Conservation (phyloP, 2,113 vertebrate species). For the Progne subis region DNA sequence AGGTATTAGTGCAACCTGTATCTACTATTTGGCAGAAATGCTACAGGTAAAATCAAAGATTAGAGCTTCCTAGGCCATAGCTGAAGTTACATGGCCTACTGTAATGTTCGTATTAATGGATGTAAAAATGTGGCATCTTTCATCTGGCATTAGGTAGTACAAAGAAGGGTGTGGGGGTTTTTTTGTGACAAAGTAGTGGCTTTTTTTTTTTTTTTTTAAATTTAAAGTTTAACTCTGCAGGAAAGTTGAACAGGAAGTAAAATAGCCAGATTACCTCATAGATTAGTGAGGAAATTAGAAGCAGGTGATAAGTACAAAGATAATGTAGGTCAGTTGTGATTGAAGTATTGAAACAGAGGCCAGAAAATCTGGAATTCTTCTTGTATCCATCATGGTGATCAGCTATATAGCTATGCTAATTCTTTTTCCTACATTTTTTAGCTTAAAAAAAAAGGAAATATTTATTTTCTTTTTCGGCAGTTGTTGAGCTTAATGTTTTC, state of each 20-base stretch:
- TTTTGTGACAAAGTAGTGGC: not conserved
- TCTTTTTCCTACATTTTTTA: not conserved
- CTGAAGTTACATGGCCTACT: not conserved
- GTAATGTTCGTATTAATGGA: not conserved
- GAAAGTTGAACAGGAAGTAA: not conserved
- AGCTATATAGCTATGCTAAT: not conserved
- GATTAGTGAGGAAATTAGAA: not conserved
- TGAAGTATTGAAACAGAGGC: not conserved
- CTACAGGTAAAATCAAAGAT: not conserved
- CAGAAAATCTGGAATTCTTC: not conserved
- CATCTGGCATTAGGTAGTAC: not conserved
- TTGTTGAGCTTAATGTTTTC: not conserved
- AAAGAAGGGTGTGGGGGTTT: accelerated
- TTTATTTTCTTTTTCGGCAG: not conserved
- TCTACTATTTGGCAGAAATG: not conserved
- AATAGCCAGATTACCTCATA: not conserved
- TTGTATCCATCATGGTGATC: not conserved
- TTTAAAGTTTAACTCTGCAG: not conserved
- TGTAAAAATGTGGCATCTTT: not conserved
- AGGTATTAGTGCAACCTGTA: not conserved
- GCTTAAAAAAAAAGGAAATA: not conserved
- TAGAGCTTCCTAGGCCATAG: not conserved
- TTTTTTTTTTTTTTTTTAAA: not conserved
- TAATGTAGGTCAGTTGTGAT: not conserved
- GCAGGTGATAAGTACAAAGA: not conserved